phyloP scores from a whole-genome alignment of 2,113 vertebrate species.

The Phrynosoma platyrhinos region DNA sequence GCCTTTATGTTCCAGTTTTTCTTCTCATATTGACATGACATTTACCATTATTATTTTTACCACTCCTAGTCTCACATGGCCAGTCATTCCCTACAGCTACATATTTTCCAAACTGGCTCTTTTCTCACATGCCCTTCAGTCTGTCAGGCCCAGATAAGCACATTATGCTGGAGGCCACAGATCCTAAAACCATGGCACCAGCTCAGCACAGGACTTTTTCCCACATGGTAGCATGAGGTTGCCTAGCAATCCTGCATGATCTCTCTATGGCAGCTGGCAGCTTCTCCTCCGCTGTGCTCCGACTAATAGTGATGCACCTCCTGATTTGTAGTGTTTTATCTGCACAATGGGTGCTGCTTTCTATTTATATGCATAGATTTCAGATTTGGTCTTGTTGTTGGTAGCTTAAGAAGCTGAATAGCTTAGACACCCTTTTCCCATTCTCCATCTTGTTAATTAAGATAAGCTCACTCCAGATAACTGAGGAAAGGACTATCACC shows the following conservation, averaged over 20 bases:
- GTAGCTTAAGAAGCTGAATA: background rate
- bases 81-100: background rate
- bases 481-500: conserved; percentile 35
- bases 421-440: background rate
- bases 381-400: conserved; percentile 1
- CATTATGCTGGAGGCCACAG: conserved; percentile 17
- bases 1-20: background rate
- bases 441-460: conserved; percentile 49
- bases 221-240: conserved; percentile 60
- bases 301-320: conserved; percentile 14
- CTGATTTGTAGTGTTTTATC: conserved; percentile 46
- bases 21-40: rapidly evolving
- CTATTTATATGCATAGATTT: conserved; percentile 41
- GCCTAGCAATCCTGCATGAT: conserved; percentile 68
- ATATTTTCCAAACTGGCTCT: background rate
- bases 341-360: background rate
- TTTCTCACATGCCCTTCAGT: background rate
- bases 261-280: conserved; percentile 47
- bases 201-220: conserved; percentile 40
- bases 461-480: conserved; percentile 42
- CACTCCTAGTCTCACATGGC: rapidly evolving
- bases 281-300: background rate
- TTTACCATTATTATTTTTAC: conserved; percentile 24
- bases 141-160: conserved; percentile 16
- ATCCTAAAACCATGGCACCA: conserved; percentile 11